phyloP scores from a whole-genome alignment of 2,113 vertebrate species.

The Suncus etruscus region DNA sequence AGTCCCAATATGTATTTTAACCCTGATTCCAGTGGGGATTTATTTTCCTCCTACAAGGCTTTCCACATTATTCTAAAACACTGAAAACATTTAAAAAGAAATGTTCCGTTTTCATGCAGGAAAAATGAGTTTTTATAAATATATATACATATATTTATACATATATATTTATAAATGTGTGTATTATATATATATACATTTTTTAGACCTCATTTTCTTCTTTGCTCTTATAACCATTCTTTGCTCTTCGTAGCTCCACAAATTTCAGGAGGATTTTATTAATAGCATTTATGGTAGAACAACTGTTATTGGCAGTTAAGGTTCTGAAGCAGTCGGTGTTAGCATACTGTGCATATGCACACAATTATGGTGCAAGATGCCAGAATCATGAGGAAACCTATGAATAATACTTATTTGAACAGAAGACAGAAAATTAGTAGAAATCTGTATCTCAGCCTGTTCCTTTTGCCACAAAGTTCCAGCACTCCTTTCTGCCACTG shows the following conservation, averaged over 20 bases:
- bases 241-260: background rate
- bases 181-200: background rate
- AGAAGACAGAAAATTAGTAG: background rate
- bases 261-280: conserved; percentile 29
- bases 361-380: background rate
- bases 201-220: background rate
- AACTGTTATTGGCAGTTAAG: background rate
- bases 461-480: background rate
- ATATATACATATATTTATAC: too few species aligned
- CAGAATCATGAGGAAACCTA: background rate
- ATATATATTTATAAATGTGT: too few species aligned
- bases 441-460: background rate
- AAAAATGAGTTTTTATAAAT: background rate
- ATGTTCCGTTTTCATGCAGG: background rate
- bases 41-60: conserved; percentile 36
- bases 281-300: conserved; percentile 13
- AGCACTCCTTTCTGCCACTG: background rate
- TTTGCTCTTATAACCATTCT: conserved; percentile 4
- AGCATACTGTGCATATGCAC: background rate
- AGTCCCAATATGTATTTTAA: background rate
- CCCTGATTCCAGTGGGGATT: background rate
- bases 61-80: background rate
- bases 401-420: background rate
- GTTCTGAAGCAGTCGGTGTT: background rate
- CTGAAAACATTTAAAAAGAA: conserved; percentile 10